Conservation (phyloP, 2,113 vertebrate species). For the Scomber scombrus region DNA sequence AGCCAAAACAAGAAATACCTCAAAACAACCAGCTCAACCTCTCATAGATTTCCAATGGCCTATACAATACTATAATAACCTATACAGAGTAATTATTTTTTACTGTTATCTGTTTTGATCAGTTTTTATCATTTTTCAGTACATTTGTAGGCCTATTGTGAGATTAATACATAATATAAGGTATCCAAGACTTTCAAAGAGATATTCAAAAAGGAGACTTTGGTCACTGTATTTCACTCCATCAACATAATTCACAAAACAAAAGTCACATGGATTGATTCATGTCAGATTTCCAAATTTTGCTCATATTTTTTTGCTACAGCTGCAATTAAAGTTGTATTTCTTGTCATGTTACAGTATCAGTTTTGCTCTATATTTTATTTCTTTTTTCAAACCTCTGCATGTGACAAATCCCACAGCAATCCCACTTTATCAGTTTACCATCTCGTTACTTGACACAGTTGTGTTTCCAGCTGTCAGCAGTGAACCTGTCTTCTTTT, state of each 20-base stretch:
- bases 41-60: slow-evolving; percentile 45
- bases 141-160: slow-evolving; percentile 6
- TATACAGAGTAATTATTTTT: background rate
- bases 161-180: background rate
- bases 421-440: slow-evolving; percentile 13
- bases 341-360: background rate
- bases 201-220: background rate
- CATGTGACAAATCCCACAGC: background rate
- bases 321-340: background rate
- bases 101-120: background rate
- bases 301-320: background rate
- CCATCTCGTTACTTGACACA: background rate
- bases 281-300: background rate
- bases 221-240: background rate
- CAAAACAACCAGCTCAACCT: slow-evolving; percentile 52
- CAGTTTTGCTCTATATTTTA: background rate
- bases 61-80: slow-evolving; percentile 11
- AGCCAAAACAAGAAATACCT: slow-evolving; percentile 74
- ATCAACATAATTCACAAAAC: background rate
- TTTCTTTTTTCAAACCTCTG: background rate
- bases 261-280: background rate
- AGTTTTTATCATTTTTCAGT: background rate
- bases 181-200: too few relatives aligned
- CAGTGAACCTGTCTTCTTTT: background rate
- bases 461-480: background rate